phyloP scores from a whole-genome alignment of 2,113 vertebrate genomes.

The Heterotis niloticus region DNA sequence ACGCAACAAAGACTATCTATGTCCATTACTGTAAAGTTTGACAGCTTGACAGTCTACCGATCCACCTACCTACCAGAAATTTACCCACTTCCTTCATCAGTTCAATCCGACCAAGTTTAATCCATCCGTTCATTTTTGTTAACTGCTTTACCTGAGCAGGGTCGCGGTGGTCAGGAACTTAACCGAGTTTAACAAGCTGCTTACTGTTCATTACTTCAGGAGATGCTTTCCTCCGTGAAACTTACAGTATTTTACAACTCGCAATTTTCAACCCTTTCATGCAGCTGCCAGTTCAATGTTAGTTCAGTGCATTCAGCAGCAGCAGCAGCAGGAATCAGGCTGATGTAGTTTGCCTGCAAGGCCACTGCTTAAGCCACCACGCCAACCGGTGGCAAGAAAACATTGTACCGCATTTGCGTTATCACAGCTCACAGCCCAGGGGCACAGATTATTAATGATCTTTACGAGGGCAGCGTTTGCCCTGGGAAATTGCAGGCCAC shows the following conservation, averaged over 20 bases:
- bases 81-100: background rate
- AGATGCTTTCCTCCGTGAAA: too few relatives aligned
- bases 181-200: too few relatives aligned
- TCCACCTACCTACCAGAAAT: background rate
- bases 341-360: too few relatives aligned
- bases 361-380: too few relatives aligned
- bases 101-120: constrained; percentile 17
- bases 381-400: constrained; percentile 14
- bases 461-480: constrained; percentile 21
- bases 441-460: constrained; percentile 23
- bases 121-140: background rate
- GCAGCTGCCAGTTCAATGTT: too few relatives aligned
- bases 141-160: too few relatives aligned
- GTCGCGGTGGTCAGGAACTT: too few relatives aligned
- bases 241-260: too few relatives aligned
- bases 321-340: too few relatives aligned
- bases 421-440: constrained; percentile 15
- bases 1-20: background rate
- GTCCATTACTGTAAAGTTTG: background rate
- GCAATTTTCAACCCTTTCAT: too few relatives aligned
- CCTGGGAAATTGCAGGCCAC: constrained; percentile 3
- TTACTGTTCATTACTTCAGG: too few relatives aligned
- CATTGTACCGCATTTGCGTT: background rate
- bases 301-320: too few relatives aligned
- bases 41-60: background rate